phyloP scores from a whole-genome alignment of 2,888 invertebrate genomes.

The Pristionchus maxplancki region DNA sequence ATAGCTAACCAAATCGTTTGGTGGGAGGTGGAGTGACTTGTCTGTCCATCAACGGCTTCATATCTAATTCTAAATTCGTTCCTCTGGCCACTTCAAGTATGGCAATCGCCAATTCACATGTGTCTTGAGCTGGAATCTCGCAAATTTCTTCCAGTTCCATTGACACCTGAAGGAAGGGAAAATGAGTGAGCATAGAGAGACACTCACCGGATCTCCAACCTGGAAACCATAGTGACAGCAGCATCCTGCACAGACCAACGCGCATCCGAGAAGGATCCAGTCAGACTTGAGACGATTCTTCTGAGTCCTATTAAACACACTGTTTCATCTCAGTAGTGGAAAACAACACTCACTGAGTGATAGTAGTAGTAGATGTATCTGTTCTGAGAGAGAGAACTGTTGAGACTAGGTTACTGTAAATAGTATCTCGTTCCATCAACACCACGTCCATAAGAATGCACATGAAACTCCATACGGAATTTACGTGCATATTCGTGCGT shows the following conservation, averaged over 20 bases:
- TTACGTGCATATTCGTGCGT: neutral
- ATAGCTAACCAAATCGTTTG: neutral
- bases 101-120: conserved; percentile 38
- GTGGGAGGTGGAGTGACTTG: conserved; percentile 22
- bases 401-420: neutral
- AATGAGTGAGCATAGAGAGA: neutral
- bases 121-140: conserved; percentile 32
- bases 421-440: conserved; percentile 35
- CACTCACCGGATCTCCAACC: conserved; percentile 32
- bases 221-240: conserved; percentile 50
- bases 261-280: conserved; percentile 31
- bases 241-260: conserved; percentile 16
- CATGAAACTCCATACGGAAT: conserved; percentile 42
- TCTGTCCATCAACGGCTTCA: neutral
- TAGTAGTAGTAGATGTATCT: neutral
- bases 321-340: neutral
- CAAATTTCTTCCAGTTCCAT: neutral
- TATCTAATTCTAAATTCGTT: neutral
- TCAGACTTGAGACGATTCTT: conserved; percentile 29
- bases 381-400: neutral
- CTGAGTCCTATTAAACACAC: neutral
- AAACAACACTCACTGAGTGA: neutral
- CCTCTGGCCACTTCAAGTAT: conserved; percentile 35
- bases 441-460: conserved; percentile 43
- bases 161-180: neutral